Evolutionary conservation across 2,113 vertebrate species (phyloP).

Genomic region (Octodon degus): DNA sequence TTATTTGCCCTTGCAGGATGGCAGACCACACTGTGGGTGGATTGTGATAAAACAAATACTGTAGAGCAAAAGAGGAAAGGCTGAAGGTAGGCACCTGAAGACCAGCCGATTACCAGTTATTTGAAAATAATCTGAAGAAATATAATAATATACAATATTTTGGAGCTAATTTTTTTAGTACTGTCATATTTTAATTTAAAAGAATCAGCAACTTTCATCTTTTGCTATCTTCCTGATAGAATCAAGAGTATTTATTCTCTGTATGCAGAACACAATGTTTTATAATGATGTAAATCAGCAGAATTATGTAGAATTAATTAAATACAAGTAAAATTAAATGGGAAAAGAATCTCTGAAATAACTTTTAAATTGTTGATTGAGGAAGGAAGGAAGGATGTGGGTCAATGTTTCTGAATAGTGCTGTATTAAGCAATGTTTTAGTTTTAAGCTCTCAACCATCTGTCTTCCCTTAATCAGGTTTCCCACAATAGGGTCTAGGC

Average conservation of each 20-base stretch:
- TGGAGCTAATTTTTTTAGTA: background rate
- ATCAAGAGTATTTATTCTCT: constrained; percentile 62
- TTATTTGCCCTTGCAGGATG: background rate
- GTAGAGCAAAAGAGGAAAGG: background rate
- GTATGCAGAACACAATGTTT: constrained; percentile 50
- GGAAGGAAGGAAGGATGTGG: constrained; percentile 51
- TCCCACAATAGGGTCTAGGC: background rate
- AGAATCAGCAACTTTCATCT: constrained; percentile 53
- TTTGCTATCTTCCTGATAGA: constrained; percentile 51
- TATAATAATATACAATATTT: background rate
- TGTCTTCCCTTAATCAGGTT: constrained; percentile 44
- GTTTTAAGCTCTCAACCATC: constrained; percentile 21
- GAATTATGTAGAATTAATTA: constrained; percentile 71
- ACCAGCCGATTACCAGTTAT: background rate
- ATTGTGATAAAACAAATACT: background rate
- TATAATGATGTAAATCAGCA: constrained; percentile 65
- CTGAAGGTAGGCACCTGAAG: background rate
- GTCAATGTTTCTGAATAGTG: constrained; percentile 54
- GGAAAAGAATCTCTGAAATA: constrained; percentile 42
- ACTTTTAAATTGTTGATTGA: constrained; percentile 50
- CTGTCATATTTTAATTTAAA: constrained; percentile 61
- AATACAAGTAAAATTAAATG: constrained; percentile 62
- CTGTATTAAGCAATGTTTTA: constrained; percentile 56
- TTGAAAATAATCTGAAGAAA: constrained; percentile 16
- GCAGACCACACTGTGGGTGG: background rate